These are phyloP conservation scores for Drosophila jambulina DNA, from an alignment of 1,140 invertebrate genomes.

Conservation along the genomic window DNA sequence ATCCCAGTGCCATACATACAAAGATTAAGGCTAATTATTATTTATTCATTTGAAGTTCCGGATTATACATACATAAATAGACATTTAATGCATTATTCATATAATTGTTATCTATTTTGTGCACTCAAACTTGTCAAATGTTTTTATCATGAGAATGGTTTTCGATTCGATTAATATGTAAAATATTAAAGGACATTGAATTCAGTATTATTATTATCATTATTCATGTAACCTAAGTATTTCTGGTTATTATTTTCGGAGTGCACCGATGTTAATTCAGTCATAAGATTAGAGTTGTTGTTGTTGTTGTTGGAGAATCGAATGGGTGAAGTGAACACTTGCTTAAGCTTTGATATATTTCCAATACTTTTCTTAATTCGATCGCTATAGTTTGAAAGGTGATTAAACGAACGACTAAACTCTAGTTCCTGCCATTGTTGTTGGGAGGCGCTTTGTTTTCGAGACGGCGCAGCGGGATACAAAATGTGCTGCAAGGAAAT, in stretches of 20 bases:
- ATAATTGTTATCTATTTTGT: constrained; percentile 52
- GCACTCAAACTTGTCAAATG: constrained; percentile 49
- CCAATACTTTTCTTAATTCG: constrained; percentile 50
- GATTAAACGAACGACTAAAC: constrained; percentile 50
- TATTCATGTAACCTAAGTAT: constrained; percentile 45
- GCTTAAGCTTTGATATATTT: constrained; percentile 41
- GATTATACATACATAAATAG: constrained; percentile 53
- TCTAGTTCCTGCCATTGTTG: constrained; percentile 48
- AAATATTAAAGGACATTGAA: constrained; percentile 45
- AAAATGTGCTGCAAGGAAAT: constrained; percentile 50
- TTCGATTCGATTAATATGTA: constrained; percentile 44
- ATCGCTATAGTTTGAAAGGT: constrained; percentile 56
- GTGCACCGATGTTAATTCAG: constrained; percentile 26
- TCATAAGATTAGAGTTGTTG: constrained; percentile 47
- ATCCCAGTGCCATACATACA: background rate
- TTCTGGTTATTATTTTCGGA: constrained; percentile 46
- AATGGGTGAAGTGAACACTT: constrained; percentile 44
- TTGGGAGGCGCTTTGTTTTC: constrained; percentile 30
- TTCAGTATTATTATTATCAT: constrained; percentile 50
- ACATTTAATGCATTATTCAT: constrained; percentile 51
- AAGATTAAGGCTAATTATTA: constrained; percentile 42
- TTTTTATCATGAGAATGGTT: constrained; percentile 40
- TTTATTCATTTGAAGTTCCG: constrained; percentile 48
- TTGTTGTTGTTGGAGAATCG: constrained; percentile 44
- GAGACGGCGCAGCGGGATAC: constrained; percentile 46